Conservation (phyloP, 2,888 invertebrate species). For the Phengaris alcon region DNA sequence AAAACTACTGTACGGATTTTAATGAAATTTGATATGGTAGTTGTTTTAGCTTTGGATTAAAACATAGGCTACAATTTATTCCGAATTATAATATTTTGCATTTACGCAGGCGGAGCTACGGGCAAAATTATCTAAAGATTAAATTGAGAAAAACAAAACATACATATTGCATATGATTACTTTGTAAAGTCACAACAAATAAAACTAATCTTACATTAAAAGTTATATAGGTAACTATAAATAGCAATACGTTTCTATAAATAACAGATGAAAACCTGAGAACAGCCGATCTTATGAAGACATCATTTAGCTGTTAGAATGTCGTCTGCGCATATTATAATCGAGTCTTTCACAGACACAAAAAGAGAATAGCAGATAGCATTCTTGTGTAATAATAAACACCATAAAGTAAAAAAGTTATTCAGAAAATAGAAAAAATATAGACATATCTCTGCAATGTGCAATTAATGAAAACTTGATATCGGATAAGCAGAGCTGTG, state of each 20-base stretch:
- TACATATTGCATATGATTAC: neutral
- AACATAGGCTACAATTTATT: too few species aligned
- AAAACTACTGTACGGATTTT: too few species aligned
- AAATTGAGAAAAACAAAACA: too few species aligned
- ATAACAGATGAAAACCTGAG: neutral
- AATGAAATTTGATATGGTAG: too few species aligned
- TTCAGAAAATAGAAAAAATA: neutral
- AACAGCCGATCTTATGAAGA: conserved; percentile 15
- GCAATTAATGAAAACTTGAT: conserved; percentile 21
- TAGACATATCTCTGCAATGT: neutral
- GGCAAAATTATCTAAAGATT: too few species aligned
- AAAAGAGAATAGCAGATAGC: conserved; percentile 25
- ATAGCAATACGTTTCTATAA: conserved; percentile 18
- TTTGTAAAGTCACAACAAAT: neutral
- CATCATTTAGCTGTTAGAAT: conserved; percentile 21
- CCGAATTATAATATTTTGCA: too few species aligned
- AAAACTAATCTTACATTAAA: neutral
- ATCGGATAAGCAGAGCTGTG: neutral
- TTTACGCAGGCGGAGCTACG: too few species aligned
- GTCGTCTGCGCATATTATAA: conserved; percentile 12
- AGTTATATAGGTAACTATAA: neutral
- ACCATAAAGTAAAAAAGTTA: conserved; percentile 28
- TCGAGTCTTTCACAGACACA: conserved; percentile 21
- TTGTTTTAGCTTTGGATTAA: too few species aligned
- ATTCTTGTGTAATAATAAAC: conserved; percentile 25